Evolutionary conservation across 1,140 invertebrate genomes (phyloP).

Genomic region (Diorhabda sublineata): DNA sequence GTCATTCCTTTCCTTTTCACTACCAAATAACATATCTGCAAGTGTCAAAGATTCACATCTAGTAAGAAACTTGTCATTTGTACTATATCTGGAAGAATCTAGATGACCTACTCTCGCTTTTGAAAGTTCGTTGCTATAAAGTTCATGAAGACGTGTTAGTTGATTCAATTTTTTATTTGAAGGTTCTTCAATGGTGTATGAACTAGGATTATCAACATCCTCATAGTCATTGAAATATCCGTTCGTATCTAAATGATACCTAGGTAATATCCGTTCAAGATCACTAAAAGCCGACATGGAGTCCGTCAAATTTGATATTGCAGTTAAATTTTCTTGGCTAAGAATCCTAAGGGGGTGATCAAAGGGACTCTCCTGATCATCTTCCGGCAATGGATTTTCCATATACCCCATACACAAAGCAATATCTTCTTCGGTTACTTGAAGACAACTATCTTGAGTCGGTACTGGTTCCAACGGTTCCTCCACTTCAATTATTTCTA

Average conservation of each 20-base stretch:
- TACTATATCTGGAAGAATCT: constrained; percentile 51
- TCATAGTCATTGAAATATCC: constrained; percentile 44
- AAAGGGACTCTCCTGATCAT: constrained; percentile 58
- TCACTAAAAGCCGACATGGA: constrained; percentile 74
- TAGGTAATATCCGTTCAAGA: constrained; percentile 56
- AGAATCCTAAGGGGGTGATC: constrained; percentile 82
- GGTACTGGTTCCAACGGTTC: constrained; percentile 75
- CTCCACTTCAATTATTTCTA: constrained; percentile 79
- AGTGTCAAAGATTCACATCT: constrained; percentile 65
- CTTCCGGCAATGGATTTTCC: constrained; percentile 68
- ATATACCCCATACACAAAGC: constrained; percentile 74
- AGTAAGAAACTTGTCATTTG: constrained; percentile 47
- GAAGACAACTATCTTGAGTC: constrained; percentile 76
- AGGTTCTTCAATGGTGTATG: constrained; percentile 36
- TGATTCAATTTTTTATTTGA: constrained; percentile 59
- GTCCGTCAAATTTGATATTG: constrained; percentile 82
- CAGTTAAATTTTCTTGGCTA: constrained; percentile 84
- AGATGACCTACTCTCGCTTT: constrained; percentile 56
- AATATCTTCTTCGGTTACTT: constrained; percentile 90
- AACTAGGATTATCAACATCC: constrained; percentile 43
- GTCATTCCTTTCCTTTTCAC: constrained; percentile 61
- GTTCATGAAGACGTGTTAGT: constrained; percentile 62
- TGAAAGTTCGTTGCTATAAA: constrained; percentile 64
- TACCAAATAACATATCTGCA: constrained; percentile 64
- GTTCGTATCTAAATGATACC: constrained; percentile 38